A percentile compares a stretch with the other conserved stretches of the same genome.
Conservation (phyloP, 2,888 invertebrate genomes). For the Clusia tigrina region DNA sequence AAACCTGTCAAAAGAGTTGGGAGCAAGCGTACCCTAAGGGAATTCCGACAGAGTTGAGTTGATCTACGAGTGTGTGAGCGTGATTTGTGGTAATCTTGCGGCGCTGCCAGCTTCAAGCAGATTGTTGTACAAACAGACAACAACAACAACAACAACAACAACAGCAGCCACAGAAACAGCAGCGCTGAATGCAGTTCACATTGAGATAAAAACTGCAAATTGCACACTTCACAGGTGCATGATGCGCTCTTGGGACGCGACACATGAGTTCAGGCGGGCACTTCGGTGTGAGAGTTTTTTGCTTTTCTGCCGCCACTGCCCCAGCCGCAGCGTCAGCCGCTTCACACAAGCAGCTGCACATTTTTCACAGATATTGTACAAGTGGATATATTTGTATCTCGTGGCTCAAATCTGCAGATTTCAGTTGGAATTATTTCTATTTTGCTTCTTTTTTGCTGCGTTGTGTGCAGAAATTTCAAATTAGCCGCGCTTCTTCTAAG, state of each 20-base stretch:
- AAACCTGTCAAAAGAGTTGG: neutral
- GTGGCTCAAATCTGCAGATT: conserved; percentile 16
- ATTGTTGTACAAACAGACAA: neutral
- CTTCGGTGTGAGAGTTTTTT: too few relatives aligned
- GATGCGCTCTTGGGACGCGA: neutral
- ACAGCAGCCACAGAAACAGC: neutral
- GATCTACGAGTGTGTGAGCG: too few relatives aligned
- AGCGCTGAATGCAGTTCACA: neutral
- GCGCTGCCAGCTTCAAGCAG: too few relatives aligned
- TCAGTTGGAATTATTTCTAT: neutral
- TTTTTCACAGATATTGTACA: neutral
- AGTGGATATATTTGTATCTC: conserved; percentile 16
- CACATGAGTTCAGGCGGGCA: neutral
- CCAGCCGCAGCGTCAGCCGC: neutral
- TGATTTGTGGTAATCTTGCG: too few relatives aligned
- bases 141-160: neutral
- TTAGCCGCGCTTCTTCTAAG: neutral
- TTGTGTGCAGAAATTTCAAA: neutral
- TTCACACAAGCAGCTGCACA: neutral
- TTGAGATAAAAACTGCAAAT: neutral
- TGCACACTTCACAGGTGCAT: conserved; percentile 2
- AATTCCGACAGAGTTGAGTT: neutral
- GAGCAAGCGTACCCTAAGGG: neutral
- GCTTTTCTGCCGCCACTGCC: neutral
- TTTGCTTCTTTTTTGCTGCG: neutral